A percentile compares a stretch with the other conserved stretches of the same genome.
Conservation (phyloP, 1,140 invertebrate genomes). For the Hycleus phaleratus region DNA sequence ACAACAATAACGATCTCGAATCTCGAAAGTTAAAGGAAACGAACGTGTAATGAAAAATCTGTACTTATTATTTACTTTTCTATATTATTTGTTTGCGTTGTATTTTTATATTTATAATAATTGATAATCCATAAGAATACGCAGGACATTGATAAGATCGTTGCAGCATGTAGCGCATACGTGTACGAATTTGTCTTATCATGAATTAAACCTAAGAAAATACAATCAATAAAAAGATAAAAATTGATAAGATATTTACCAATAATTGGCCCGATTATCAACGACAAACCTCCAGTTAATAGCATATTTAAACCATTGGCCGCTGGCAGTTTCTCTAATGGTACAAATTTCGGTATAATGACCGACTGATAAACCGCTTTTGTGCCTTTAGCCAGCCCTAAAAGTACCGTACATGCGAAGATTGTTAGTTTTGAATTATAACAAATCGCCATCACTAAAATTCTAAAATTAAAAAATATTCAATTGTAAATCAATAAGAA, state of each 20-base stretch:
- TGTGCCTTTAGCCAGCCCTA: constrained; percentile 36
- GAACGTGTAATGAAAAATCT: no score
- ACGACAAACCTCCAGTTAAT: constrained; percentile 41
- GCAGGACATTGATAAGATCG: constrained; percentile 34
- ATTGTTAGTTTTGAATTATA: not conserved
- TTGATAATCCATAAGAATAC: constrained; percentile 36
- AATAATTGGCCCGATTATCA: constrained; percentile 41
- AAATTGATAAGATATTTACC: constrained; percentile 30
- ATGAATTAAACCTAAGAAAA: constrained; percentile 33
- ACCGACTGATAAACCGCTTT: constrained; percentile 40
- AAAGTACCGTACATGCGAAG: constrained; percentile 8
- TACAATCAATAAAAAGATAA: no score
- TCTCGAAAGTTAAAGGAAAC: no score
- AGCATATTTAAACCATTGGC: constrained; percentile 45
- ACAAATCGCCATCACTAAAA: constrained; percentile 6
- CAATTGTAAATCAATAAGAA: no score
- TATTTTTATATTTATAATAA: not conserved
- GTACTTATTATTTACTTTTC: no score
- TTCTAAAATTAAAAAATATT: not conserved
- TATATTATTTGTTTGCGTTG: no score
- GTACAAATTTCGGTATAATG: constrained; percentile 42
- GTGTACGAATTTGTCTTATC: constrained; percentile 35
- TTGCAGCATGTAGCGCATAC: constrained; percentile 31
- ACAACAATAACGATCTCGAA: no score
- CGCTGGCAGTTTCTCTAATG: constrained; percentile 44